A percentile compares a stretch with the other conserved stretches of the same genome.
phyloP scores from a whole-genome alignment of 2,797 vertebrate genomes.

The Phataginus tricuspis region DNA sequence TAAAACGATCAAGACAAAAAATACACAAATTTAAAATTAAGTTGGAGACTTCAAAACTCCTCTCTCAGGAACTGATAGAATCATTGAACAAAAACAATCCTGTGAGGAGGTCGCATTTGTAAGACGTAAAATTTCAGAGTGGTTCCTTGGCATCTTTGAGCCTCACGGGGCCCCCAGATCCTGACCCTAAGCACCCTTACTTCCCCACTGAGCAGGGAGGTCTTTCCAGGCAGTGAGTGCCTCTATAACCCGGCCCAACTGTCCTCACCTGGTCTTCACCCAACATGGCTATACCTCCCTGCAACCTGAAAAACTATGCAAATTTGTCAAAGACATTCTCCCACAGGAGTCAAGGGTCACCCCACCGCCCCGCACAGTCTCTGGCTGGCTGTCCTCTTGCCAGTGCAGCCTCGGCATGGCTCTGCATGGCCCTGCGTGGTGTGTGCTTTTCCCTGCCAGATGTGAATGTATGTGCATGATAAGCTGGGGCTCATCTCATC shows the following conservation, averaged over 20 bases:
- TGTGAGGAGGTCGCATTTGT: background rate
- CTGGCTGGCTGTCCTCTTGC: background rate
- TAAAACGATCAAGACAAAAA: background rate
- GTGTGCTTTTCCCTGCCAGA: too few relatives aligned
- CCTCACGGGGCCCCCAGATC: too few relatives aligned
- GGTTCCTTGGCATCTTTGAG: background rate
- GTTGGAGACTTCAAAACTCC: background rate
- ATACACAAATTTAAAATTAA: background rate
- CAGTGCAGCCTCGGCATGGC: background rate
- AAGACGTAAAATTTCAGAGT: background rate
- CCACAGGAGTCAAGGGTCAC: background rate
- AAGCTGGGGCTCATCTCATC: background rate
- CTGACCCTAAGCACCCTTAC: background rate
- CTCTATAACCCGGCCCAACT: background rate
- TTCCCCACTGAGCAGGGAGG: background rate
- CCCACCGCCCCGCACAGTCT: rapidly evolving
- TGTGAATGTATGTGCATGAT: background rate
- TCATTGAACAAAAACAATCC: background rate
- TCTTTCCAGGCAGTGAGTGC: background rate
- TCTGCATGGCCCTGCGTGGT: too few relatives aligned
- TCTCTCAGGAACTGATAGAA: background rate
- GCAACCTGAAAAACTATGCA: background rate
- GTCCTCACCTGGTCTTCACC: background rate
- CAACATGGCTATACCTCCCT: background rate
- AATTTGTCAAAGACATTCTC: background rate